Conservation (phyloP, 2,113 vertebrate genomes). For the Setophaga petechia region DNA sequence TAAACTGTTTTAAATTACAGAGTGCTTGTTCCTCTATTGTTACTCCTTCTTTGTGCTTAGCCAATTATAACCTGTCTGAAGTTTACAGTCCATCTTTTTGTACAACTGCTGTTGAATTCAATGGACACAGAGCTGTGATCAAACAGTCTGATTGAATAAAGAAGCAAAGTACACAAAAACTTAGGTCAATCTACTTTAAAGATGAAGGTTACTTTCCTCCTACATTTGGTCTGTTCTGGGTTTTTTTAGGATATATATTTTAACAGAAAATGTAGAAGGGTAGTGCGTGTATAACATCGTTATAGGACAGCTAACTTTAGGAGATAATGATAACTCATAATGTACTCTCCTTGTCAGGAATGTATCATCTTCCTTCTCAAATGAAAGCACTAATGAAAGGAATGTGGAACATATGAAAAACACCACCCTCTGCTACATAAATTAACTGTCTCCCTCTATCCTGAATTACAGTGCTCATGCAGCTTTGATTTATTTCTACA, state of each 20-base stretch:
- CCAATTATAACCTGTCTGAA: not conserved
- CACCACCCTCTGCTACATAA: conserved; percentile 5
- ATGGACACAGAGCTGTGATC: not conserved
- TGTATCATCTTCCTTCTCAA: not conserved
- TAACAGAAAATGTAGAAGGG: not conserved
- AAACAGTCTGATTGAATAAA: not conserved
- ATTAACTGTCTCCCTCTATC: not conserved
- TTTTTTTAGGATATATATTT: not conserved
- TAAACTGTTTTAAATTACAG: not conserved
- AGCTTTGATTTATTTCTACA: conserved; percentile 12
- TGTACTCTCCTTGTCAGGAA: not conserved
- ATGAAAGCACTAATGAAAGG: conserved; percentile 31
- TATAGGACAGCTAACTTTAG: conserved; percentile 1
- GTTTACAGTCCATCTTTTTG: not conserved
- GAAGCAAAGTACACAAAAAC: not conserved
- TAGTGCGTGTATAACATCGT: not conserved
- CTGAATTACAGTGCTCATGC: conserved; percentile 26
- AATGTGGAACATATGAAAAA: not conserved
- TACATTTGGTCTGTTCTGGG: not conserved
- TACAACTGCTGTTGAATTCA: not conserved
- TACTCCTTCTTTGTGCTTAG: not conserved
- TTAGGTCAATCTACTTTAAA: not conserved
- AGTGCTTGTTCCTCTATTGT: not conserved
- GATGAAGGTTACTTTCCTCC: not conserved
- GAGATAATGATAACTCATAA: not conserved